phyloP scores from a whole-genome alignment of 1,140 invertebrate genomes.

The Teleogryllus occipitalis region DNA sequence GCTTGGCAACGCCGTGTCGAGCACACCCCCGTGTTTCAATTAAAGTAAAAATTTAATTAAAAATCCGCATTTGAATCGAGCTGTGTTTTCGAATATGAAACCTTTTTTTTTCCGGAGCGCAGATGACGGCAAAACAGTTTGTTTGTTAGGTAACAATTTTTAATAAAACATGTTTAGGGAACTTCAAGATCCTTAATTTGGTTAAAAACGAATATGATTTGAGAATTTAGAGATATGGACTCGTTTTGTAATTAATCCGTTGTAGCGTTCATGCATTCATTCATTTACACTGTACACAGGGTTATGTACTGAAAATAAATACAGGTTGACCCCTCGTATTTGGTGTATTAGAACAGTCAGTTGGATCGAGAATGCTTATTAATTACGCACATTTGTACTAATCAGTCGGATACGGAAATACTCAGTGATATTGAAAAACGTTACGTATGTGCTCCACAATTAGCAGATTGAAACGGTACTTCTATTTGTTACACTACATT shows the following conservation, averaged over 20 bases:
- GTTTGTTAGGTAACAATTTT: background rate
- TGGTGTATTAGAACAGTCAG: too few relatives aligned
- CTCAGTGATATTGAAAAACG: too few relatives aligned
- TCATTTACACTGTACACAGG: background rate
- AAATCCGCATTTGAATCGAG: background rate
- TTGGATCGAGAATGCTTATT: too few relatives aligned
- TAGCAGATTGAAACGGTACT: too few relatives aligned
- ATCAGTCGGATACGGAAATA: too few relatives aligned
- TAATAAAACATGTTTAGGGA: background rate
- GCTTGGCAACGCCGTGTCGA: too few relatives aligned
- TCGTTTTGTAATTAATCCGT: background rate
- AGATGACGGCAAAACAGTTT: background rate
- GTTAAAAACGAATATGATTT: background rate
- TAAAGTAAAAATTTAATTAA: constrained; percentile 3
- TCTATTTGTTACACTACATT: too few relatives aligned
- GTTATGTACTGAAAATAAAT: too few relatives aligned
- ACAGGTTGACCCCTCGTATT: too few relatives aligned
- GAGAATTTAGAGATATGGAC: background rate
- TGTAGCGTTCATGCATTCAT: background rate
- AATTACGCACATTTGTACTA: too few relatives aligned
- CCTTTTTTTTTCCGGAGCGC: background rate
- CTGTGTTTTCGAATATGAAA: background rate
- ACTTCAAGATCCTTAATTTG: background rate
- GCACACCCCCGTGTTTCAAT: background rate
- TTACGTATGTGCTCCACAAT: too few relatives aligned